Percentiles rank a stretch among this genome's conserved stretches.
Conservation (phyloP, 1,140 invertebrate species). For the Cotesia vestalis region DNA sequence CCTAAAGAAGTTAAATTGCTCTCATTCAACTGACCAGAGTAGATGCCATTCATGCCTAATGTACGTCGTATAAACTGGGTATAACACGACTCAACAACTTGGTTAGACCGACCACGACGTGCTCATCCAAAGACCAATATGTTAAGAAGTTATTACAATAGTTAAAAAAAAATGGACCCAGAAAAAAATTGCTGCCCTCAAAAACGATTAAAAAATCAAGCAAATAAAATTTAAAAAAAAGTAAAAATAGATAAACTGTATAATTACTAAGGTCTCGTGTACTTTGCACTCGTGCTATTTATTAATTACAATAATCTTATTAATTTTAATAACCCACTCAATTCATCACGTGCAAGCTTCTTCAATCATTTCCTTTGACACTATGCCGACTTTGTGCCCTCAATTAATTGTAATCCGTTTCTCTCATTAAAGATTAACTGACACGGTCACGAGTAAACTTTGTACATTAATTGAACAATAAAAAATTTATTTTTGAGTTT, state of each 20-base stretch:
- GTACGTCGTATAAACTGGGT: conserved; percentile 67
- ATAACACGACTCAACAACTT: conserved; percentile 65
- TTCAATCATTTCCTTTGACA: conserved; percentile 11
- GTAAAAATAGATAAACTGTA: too few relatives aligned
- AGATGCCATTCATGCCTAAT: conserved; percentile 68
- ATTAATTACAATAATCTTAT: not conserved
- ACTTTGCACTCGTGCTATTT: not conserved
- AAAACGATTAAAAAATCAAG: not conserved
- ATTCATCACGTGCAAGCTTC: conserved; percentile 12
- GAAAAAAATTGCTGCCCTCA: not conserved
- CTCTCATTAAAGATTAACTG: conserved; percentile 11
- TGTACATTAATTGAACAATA: conserved; percentile 15
- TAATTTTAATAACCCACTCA: conserved; percentile 12
- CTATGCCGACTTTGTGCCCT: conserved; percentile 12
- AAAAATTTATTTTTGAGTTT: not conserved
- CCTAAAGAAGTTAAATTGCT: conserved; percentile 68
- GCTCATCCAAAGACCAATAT: conserved; percentile 13
- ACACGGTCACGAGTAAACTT: conserved; percentile 14
- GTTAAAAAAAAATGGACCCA: too few relatives aligned
- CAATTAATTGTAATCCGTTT: conserved; percentile 30
- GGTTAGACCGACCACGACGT: conserved; percentile 24
- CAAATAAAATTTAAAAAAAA: not conserved
- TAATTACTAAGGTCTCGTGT: not conserved
- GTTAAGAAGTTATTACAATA: too few relatives aligned
- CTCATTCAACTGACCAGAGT: conserved; percentile 66